These are phyloP conservation scores for Scelioninae gen. 1 DNA, from an alignment of 2,888 invertebrate species.

Conservation along the genomic window DNA sequence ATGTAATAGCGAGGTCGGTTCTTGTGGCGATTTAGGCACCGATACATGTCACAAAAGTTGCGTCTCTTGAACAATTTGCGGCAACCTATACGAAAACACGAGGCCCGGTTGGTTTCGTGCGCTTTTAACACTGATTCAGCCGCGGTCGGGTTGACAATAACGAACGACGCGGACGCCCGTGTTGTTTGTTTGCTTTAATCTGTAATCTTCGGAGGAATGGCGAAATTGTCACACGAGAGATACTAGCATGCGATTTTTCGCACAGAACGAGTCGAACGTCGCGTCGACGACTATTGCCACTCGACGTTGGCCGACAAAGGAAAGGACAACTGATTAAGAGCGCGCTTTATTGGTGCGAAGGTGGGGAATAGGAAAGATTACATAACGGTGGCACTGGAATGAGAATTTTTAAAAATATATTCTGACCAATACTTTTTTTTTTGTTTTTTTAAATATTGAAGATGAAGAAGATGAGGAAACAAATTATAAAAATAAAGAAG, in stretches of 20 bases:
- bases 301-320: slow-evolving; percentile 34
- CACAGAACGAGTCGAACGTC: slow-evolving; percentile 30
- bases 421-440: too few relatives aligned
- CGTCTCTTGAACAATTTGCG: not conserved
- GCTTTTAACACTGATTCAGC: too few relatives aligned
- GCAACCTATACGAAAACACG: slow-evolving; percentile 52
- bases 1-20: slow-evolving; percentile 9
- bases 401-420: too few relatives aligned
- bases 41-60: slow-evolving; percentile 12
- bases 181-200: too few relatives aligned
- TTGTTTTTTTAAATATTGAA: too few relatives aligned
- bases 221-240: slow-evolving; percentile 2
- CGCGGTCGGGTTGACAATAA: slow-evolving; percentile 47
- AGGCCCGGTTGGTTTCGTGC: slow-evolving; percentile 14
- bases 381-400: too few relatives aligned
- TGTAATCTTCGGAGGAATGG: slow-evolving; percentile 25
- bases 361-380: slow-evolving; percentile 7
- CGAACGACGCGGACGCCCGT: slow-evolving; percentile 8
- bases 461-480: too few relatives aligned
- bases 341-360: slow-evolving; percentile 18
- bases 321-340: slow-evolving; percentile 41
- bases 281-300: slow-evolving; percentile 44
- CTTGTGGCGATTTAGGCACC: not conserved
- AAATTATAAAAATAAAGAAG: too few relatives aligned
- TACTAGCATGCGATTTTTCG: not conserved